Evolutionary conservation across 1,140 invertebrate species (phyloP), one percentile per base, ranked within the genome.

Genomic region (Telenomus remus): DNA sequence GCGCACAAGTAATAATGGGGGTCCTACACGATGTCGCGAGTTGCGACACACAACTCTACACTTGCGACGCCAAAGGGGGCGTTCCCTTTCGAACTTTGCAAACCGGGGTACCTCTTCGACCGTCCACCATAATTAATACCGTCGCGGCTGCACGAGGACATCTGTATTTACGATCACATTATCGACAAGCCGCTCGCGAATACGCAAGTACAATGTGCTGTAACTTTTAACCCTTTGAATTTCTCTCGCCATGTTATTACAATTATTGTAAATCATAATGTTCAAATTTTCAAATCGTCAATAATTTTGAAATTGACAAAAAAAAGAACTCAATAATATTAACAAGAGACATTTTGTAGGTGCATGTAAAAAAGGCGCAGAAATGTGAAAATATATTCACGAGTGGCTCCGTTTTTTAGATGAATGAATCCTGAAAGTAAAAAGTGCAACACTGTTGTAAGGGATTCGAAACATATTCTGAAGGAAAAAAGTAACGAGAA

Each of bases 141-240:
- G 51, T 57, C 66, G 68, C 59, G 56, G 59, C 65, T 54, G 56
- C 70, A 68, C 70, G 65, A 66, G 78, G 74, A 79, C 77, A 76
- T 76, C 77, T 73, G 72, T 79, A 79, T 79, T 79, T 79, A 79
- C 72, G 68, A 72, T 72, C 75, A 35, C 54, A 76, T 76, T 76
- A 76, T 77, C 75, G 63, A 68, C 61, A 56, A 72, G 51, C 42
- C 56, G 61, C 57, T 66, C 44, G 66, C 65, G 66, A 71, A 76
- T 76, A 71, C 51, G 43, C 66, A 76, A 70, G 54, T 69, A 65
- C 63, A 49, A 42, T 53, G 19, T 7, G 33, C 11, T 7, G 13
- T 44, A 44, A 10, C 50, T 48, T 15, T 54, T 56, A 39, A 51
- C 57, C 57, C 57, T 51, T 39, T 39, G 33, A 74, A 51, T 74